These are phyloP conservation scores for Phylloscopus collybita DNA, from an alignment of 2,797 vertebrate genomes.

Conservation along the genomic window DNA sequence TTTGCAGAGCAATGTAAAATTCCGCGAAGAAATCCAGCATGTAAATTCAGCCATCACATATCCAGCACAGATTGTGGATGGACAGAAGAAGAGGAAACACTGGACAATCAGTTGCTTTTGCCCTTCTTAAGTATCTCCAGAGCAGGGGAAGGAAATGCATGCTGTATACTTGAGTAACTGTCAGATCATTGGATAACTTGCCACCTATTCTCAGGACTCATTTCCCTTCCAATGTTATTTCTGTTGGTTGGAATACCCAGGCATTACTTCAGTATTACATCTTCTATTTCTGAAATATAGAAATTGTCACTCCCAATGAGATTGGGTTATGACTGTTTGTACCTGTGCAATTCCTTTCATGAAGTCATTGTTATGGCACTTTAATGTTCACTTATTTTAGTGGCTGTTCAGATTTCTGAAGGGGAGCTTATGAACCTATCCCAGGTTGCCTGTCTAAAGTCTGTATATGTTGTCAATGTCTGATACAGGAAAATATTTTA, in stretches of 20 bases:
- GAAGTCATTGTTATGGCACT: background rate
- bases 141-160: background rate
- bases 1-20: background rate
- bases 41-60: background rate
- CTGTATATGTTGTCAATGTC: background rate
- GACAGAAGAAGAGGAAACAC: background rate
- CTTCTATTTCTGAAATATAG: background rate
- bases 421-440: background rate
- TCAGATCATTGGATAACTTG: background rate
- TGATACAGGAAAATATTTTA: background rate
- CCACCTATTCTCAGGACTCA: background rate
- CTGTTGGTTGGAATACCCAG: background rate
- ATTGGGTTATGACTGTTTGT: background rate
- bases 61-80: background rate
- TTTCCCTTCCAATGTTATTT: background rate
- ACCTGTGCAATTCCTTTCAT: background rate
- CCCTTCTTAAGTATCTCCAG: background rate
- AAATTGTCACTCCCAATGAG: background rate
- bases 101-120: background rate
- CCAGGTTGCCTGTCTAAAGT: background rate
- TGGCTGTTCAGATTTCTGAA: background rate
- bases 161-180: background rate
- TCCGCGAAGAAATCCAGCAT: background rate
- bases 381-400: background rate
- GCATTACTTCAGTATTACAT: fast-evolving